phyloP scores from a whole-genome alignment of 1,140 invertebrate genomes.

The Heliconius congener region DNA sequence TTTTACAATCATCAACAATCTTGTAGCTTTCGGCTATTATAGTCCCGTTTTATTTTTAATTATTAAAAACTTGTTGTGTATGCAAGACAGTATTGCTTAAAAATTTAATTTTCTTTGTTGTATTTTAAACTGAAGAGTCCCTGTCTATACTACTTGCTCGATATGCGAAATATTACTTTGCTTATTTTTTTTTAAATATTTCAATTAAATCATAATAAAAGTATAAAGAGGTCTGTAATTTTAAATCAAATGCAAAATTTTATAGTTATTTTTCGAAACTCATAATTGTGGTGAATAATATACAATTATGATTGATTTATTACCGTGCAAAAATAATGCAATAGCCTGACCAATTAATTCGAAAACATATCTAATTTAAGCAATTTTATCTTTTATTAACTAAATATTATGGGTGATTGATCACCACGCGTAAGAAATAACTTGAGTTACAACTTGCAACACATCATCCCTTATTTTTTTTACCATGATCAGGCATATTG shows the following conservation, averaged over 20 bases:
- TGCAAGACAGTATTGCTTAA: background rate
- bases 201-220: background rate
- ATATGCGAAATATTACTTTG: too few species aligned
- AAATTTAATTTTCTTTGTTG: background rate
- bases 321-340: slow-evolving; percentile 18
- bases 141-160: too few species aligned
- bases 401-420: background rate
- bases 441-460: background rate
- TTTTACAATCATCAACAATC: slow-evolving; percentile 34
- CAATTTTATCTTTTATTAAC: background rate
- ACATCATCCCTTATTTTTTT: slow-evolving; percentile 39
- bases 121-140: too few species aligned
- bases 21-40: slow-evolving; percentile 33
- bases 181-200: background rate
- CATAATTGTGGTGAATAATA: slow-evolving; percentile 13
- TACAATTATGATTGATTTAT: slow-evolving; percentile 28
- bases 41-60: slow-evolving; percentile 31
- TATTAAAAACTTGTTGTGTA: slow-evolving; percentile 4
- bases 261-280: background rate
- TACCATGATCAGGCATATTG: slow-evolving; percentile 49
- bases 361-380: background rate
- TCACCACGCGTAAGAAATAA: background rate
- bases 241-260: background rate
- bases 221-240: background rate
- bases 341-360: background rate